Evolutionary conservation across 64 coral and sea anemone genomes (phyloP), one percentile per base, ranked within the genome.

Genomic region (Dendronephthya gigantea): DNA sequence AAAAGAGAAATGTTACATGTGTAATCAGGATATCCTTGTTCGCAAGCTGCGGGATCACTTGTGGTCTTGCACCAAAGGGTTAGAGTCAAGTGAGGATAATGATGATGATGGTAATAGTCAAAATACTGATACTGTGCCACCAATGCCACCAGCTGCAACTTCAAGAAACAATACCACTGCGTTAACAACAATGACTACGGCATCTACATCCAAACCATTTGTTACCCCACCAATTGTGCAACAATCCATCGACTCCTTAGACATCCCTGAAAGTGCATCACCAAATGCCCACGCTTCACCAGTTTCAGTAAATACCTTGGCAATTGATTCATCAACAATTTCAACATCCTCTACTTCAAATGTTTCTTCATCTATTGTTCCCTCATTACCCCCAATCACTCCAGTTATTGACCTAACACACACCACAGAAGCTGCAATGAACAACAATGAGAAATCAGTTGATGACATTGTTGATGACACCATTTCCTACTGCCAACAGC

Each of bases 41-140:
- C 82, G 36, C 82, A 83, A 83, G 82, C 82, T 83, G 0, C 39
- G 82, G 40, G 82, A 83, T 48, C 82, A 83, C 23, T 85, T 85
- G 22, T 85, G 83, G 83, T 59, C 8, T 11, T 85, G 83, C 35
- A 85, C 23, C 19, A 25, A 59, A 35, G 83, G 83, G 9, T 85
- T 85, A 50, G 83, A 85, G 19, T 85, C 50, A 22, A 35, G 35
- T 85, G 83, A 85, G 13, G 83, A 85, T 27, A 28, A 84, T 85
- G 25, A 66, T n/a, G n/a, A n/a, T 85, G 83, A 85, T 29, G 83
- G 55, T 27, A 28, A 84, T 85, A 25, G 22, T 30, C 6, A 66
- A 66, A n/a, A 22, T 17, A 66, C 58, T 66, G 19, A 30, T n/a
- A 6, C 58, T 5, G 29, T 66, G 58, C 22, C 2, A 66, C 29